Percentiles rank a stretch among this genome's conserved stretches.
Evolutionary conservation across 2,888 invertebrate genomes (phyloP).

Genomic region (Tuberolachnus salignus): DNA sequence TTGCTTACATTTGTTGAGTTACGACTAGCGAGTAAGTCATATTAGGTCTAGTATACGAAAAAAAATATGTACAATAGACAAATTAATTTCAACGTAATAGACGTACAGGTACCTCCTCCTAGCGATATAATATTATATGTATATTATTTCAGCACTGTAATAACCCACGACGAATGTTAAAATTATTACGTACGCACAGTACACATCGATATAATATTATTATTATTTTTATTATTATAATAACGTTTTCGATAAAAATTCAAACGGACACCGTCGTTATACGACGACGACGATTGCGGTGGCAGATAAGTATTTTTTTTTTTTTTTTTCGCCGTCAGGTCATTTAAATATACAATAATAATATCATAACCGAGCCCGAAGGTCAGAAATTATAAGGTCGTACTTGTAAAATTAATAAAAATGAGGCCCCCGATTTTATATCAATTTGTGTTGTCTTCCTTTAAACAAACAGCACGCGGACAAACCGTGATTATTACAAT

Average conservation of each 20-base stretch:
- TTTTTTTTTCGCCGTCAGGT: conserved; percentile 29
- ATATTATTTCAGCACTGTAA: not conserved
- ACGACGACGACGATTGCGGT: not conserved
- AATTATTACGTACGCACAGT: not conserved
- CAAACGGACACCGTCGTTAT: conserved; percentile 12
- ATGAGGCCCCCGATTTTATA: conserved; percentile 12
- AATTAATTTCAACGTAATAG: not conserved
- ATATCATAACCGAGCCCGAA: not conserved
- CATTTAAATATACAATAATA: conserved; percentile 4
- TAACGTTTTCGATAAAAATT: conserved; percentile 20
- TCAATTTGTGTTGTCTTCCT: too few species aligned
- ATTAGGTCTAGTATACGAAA: too few species aligned
- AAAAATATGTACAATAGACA: not conserved
- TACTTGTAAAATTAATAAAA: too few species aligned
- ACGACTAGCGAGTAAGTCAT: too few species aligned
- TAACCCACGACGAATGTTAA: not conserved
- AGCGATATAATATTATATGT: not conserved
- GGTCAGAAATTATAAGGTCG: conserved; percentile 44
- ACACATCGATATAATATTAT: too few species aligned
- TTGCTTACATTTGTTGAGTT: too few species aligned
- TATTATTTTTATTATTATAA: too few species aligned
- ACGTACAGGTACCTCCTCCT: too few species aligned
- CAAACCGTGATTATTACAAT: too few species aligned
- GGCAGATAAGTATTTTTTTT: conserved; percentile 24
- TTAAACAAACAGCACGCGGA: too few species aligned